Base-by-base conservation (phyloP, 1,140 invertebrate genomes). In the Drosophila triauraria region DNA sequence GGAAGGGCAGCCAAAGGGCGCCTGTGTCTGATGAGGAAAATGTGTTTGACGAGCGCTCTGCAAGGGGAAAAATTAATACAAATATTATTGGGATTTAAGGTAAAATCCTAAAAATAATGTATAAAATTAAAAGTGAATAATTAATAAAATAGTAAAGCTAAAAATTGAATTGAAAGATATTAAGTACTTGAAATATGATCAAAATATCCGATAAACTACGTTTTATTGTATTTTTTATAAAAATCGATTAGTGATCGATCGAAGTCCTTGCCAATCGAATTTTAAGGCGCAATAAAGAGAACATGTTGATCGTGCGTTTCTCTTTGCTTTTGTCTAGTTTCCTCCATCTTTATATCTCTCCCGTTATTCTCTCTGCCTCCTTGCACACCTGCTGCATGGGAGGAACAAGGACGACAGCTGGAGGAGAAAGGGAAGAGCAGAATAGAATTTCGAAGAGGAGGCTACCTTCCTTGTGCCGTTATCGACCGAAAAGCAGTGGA, bases 1-100 rank as follows among this genome's bases (percentile, higher is more conserved):
- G 96, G 93, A 97, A 97, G 80, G 96, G 96, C 81, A 96, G 86
- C 96, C 96, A 97, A 48, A 96, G 93, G 56, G 94, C 95, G 85
- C 95, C 94, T 76, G 95, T 94, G 80, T 96, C 95, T 35, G 91
- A 71, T 35, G 91, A 71, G 53, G 59, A 64, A 77, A 63, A 92
- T 67, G 78, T 79, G 67, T 91, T 92, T 9, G 82, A 91, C 43
- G 91, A 91, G 48, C 91, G 91, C 61, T 92, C 91, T 92, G 62
- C 8, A 77, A 67, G 2, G 10, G 6, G 7, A 9, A 38, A 47
- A 35, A 10, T 3, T 32, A 32, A 32, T 35, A 35, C 10, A 35
- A 35, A 35, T 35, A 35, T 35, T 35, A 35, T 10, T 35, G 10
- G 1, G 32, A 35, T 35, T 27, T 27, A 10, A 8, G 2, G 9